Conservation (phyloP, 2,797 vertebrate species). For the Thunnus albacares region DNA sequence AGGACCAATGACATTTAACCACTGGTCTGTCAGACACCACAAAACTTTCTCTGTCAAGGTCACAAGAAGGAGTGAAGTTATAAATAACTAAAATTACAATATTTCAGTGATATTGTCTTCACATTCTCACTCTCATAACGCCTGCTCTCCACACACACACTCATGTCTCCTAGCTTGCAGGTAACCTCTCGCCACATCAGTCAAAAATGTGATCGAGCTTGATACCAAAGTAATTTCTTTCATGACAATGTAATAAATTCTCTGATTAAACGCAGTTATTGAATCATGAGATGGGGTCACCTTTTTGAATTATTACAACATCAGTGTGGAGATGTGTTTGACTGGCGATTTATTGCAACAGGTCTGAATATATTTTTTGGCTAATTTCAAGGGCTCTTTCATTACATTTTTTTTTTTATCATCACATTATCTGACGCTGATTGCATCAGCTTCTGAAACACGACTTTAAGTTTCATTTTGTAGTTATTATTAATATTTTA, state of each 20-base stretch:
- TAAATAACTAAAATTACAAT: background rate
- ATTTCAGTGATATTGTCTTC: background rate
- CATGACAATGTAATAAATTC: conserved; percentile 8
- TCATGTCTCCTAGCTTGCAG: background rate
- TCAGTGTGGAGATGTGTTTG: conserved; percentile 12
- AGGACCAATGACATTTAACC: too few relatives aligned
- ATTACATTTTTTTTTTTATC: conserved; percentile 24
- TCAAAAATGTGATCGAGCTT: conserved; percentile 6
- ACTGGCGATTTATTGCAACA: conserved; percentile 13
- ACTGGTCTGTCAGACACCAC: background rate
- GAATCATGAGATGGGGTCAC: conserved; percentile 9
- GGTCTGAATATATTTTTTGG: conserved; percentile 1
- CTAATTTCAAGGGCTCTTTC: background rate
- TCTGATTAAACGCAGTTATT: conserved; percentile 37
- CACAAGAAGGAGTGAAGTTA: background rate
- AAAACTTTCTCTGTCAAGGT: background rate
- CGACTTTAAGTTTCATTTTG: conserved; percentile 2
- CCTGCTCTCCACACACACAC: background rate
- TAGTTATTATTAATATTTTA: background rate
- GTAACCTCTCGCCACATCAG: background rate
- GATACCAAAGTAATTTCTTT: conserved; percentile 23
- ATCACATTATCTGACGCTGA: background rate
- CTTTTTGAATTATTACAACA: conserved; percentile 26
- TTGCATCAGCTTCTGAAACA: conserved; percentile 13
- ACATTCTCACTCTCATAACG: background rate